phyloP scores from a whole-genome alignment of 2,888 invertebrate genomes.

The Acrocyrtus sp. region DNA sequence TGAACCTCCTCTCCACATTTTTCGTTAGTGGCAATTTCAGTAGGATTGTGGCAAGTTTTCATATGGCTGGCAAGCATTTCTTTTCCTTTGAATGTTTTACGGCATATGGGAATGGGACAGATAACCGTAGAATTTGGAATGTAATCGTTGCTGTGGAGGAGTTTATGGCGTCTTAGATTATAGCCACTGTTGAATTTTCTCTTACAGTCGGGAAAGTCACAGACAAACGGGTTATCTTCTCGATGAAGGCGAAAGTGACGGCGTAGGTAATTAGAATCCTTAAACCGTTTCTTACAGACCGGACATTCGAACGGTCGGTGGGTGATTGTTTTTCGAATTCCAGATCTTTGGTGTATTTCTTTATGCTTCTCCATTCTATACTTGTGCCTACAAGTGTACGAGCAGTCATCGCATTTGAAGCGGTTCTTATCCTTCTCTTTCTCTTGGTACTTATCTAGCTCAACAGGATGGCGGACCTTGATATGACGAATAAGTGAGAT shows the following conservation, averaged over 20 bases:
- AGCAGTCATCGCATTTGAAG: too few species aligned
- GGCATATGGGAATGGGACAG: slow-evolving; percentile 28
- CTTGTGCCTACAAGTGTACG: too few species aligned
- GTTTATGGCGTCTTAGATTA: slow-evolving; percentile 30
- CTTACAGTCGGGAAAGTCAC: slow-evolving; percentile 25
- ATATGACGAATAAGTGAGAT: slow-evolving; percentile 8
- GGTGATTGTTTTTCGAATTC: background rate
- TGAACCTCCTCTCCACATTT: background rate
- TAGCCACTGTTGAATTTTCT: slow-evolving; percentile 34
- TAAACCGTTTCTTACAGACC: background rate
- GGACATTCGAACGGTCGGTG: background rate
- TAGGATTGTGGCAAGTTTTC: too few species aligned
- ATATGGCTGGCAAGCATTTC: too few species aligned
- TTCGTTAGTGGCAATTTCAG: too few species aligned
- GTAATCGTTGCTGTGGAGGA: background rate
- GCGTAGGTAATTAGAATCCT: too few species aligned
- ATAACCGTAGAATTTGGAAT: background rate
- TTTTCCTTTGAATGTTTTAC: too few species aligned
- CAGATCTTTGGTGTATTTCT: background rate
- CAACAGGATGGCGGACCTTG: background rate
- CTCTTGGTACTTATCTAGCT: background rate
- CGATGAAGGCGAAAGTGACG: slow-evolving; percentile 37
- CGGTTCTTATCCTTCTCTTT: background rate
- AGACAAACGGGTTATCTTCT: slow-evolving; percentile 41
- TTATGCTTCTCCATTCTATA: too few species aligned